Conservation (phyloP, 2,888 invertebrate species). For the Syritta pipiens region DNA sequence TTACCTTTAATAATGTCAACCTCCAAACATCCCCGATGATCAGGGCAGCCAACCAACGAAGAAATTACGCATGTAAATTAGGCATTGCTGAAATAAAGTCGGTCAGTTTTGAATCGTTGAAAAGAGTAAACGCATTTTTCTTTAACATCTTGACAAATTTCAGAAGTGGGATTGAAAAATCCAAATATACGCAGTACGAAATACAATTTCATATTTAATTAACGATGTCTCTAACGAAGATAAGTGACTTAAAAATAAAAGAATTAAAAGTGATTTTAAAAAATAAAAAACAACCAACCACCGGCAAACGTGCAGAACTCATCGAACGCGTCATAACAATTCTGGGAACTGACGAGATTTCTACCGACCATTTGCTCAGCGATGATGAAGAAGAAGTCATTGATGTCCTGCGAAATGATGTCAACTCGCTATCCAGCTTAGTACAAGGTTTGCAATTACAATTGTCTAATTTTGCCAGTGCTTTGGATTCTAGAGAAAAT, state of each 20-base stretch:
- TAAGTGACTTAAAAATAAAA: not conserved
- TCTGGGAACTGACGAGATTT: not conserved
- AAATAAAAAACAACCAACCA: not conserved
- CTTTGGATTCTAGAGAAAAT: not conserved
- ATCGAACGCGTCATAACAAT: not conserved
- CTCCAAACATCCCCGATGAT: too few species aligned
- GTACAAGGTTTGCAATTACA: not conserved
- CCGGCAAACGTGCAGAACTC: not conserved
- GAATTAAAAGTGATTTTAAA: not conserved
- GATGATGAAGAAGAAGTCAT: not conserved
- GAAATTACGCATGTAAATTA: too few species aligned
- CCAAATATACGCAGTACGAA: not conserved
- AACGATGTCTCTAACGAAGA: too few species aligned
- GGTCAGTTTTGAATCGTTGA: too few species aligned
- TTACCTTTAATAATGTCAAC: too few species aligned
- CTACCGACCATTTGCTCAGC: not conserved
- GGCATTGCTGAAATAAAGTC: too few species aligned
- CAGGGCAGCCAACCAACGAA: too few species aligned
- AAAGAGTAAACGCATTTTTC: too few species aligned
- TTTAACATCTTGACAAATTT: too few species aligned
- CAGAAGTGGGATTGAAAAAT: not conserved
- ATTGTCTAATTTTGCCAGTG: not conserved
- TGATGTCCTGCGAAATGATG: not conserved
- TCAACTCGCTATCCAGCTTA: not conserved
- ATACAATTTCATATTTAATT: too few species aligned